A percentile compares a stretch with the other conserved stretches of the same genome.
Evolutionary conservation across 2,888 invertebrate species (phyloP).

Genomic region (Trypoxylon attenuatum): DNA sequence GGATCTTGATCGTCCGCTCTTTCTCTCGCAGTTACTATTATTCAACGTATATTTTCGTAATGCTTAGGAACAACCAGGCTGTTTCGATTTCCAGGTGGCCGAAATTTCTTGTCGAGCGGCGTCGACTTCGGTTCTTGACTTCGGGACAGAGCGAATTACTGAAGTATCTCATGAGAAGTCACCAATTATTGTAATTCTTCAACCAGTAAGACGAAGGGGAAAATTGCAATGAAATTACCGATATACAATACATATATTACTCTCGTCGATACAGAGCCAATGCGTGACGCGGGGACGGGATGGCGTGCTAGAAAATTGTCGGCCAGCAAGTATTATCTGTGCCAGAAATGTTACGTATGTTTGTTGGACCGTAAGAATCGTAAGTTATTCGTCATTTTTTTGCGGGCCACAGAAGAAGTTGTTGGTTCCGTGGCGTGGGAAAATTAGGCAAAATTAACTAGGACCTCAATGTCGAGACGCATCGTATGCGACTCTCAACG

Average conservation of each 20-base stretch:
- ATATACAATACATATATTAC: constrained; percentile 17
- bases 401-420: no score
- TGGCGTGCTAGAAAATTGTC: neutral
- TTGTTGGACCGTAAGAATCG: no score
- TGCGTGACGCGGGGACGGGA: neutral
- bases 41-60: constrained; percentile 1
- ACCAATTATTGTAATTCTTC: constrained; percentile 66
- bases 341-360: no score
- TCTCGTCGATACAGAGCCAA: constrained; percentile 18
- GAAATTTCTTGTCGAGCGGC: constrained; percentile 11
- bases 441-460: no score
- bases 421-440: no score
- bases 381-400: no score
- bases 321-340: neutral
- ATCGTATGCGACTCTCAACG: no score
- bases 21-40: neutral
- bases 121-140: constrained; percentile 49
- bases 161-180: constrained; percentile 67
- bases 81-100: neutral
- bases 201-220: constrained; percentile 50
- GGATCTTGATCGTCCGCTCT: neutral
- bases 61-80: neutral
- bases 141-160: constrained; percentile 61
- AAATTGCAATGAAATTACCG: constrained; percentile 37
- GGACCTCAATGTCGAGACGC: no score